phyloP scores from a whole-genome alignment of 1,140 invertebrate species.

The Psix sp. region DNA sequence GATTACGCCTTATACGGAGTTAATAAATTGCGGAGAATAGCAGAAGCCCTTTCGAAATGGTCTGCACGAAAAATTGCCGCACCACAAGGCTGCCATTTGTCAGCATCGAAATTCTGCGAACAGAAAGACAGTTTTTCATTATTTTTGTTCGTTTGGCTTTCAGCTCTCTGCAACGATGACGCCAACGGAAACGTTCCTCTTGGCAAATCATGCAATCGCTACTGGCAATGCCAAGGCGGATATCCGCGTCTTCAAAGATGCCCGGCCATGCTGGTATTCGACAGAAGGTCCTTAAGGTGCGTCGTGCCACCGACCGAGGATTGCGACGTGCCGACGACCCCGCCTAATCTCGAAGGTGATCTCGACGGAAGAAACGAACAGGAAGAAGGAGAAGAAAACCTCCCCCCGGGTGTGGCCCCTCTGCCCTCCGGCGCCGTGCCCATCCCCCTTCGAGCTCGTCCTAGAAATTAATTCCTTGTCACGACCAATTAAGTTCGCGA shows the following conservation, averaged over 20 bases:
- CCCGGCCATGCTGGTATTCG: constrained; percentile 93
- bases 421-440: constrained; percentile 72
- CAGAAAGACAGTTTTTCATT: too few relatives aligned
- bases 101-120: too few relatives aligned
- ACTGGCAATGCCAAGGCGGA: constrained; percentile 95
- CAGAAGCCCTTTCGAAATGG: constrained; percentile 15
- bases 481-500: constrained; percentile 17
- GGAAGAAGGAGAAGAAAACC: constrained; percentile 74
- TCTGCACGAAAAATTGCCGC: too few relatives aligned
- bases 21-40: constrained; percentile 13
- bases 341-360: constrained; percentile 74
- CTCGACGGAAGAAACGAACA: constrained; percentile 71
- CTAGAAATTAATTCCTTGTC: constrained; percentile 65
- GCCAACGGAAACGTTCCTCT: constrained; percentile 86
- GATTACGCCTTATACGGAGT: constrained; percentile 13
- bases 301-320: constrained; percentile 92
- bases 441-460: constrained; percentile 63
- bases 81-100: too few relatives aligned
- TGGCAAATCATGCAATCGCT: constrained; percentile 94
- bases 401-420: constrained; percentile 71
- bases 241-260: constrained; percentile 93
- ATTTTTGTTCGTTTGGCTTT: too few relatives aligned
- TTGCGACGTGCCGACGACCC: constrained; percentile 89
- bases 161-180: constrained; percentile 93
- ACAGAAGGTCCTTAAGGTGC: constrained; percentile 87